Evolutionary conservation across 2,113 vertebrate genomes (phyloP).

Genomic region (Fregetta grallaria): DNA sequence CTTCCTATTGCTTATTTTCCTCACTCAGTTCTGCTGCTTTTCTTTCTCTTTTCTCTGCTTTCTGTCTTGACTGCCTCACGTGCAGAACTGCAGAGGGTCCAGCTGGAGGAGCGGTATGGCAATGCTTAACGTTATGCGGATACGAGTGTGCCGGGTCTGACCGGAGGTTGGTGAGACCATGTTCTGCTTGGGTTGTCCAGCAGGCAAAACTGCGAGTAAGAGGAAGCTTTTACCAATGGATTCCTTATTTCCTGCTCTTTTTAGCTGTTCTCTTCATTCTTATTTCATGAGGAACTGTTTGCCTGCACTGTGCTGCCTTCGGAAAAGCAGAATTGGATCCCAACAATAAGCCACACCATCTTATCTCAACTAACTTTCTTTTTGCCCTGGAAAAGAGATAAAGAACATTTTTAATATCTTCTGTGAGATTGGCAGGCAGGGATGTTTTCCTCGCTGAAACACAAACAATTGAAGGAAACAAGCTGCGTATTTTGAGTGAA

Average conservation of each 20-base stretch:
- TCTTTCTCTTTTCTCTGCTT: background rate
- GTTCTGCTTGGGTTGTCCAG: background rate
- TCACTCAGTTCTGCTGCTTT: background rate
- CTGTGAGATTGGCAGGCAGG: background rate
- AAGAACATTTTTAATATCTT: background rate
- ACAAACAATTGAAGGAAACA: background rate
- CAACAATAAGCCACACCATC: background rate
- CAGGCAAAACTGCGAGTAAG: background rate
- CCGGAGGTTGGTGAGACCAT: background rate
- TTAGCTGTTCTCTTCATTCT: background rate
- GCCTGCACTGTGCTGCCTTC: background rate
- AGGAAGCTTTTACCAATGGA: background rate
- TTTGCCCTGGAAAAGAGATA: background rate
- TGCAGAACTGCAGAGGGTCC: background rate
- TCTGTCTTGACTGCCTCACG: background rate
- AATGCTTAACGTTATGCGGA: fast-evolving
- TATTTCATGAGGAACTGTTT: background rate
- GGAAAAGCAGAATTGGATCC: background rate
- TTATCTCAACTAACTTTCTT: background rate
- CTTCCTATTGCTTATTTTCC: background rate
- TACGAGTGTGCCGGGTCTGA: background rate
- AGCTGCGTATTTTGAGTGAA: background rate
- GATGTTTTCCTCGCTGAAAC: background rate
- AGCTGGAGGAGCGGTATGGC: background rate
- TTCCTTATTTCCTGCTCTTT: background rate